phyloP scores from a whole-genome alignment of 1,140 invertebrate species.

The Drosophila bifasciata region DNA sequence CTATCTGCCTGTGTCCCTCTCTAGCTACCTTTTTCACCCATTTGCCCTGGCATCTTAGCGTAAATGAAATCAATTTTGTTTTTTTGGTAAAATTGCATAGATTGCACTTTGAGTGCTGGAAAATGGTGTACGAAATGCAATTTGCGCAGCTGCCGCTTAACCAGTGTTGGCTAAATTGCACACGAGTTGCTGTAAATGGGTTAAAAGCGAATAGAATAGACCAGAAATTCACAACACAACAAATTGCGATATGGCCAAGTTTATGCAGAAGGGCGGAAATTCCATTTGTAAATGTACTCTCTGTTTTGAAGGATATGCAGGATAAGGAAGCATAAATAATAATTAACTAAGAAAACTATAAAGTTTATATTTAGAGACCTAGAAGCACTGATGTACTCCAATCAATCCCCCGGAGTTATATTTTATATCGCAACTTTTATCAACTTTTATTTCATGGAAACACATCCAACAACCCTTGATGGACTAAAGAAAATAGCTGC shows the following conservation, averaged over 20 bases:
- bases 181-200: neutral
- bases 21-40: neutral
- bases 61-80: conserved; percentile 30
- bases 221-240: neutral
- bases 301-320: no score
- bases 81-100: conserved; percentile 6
- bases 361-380: no score
- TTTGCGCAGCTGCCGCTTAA: conserved; percentile 13
- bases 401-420: no score
- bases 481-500: neutral
- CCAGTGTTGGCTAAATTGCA: conserved; percentile 25
- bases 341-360: no score
- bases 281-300: no score
- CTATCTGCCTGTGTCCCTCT: no score
- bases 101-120: conserved; percentile 19
- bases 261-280: no score
- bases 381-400: no score
- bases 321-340: no score
- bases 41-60: conserved; percentile 17
- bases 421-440: no score
- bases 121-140: conserved; percentile 30
- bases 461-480: neutral
- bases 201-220: neutral
- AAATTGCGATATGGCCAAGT: no score
- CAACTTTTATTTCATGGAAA: no score